Conservation (phyloP, 2,113 vertebrate genomes). For the Sceloporus tristichus region DNA sequence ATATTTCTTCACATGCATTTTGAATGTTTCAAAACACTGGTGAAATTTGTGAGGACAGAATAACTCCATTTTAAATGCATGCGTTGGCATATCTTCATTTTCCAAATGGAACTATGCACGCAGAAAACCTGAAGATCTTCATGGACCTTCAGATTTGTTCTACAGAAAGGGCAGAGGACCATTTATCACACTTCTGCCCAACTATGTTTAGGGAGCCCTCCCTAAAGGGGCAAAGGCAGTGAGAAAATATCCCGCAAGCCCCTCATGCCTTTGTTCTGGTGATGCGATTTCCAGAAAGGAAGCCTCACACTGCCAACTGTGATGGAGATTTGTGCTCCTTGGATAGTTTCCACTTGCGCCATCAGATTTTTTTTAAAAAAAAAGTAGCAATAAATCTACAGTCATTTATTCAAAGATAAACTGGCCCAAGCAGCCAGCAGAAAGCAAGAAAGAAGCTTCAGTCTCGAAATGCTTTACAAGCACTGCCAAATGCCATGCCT, state of each 20-base stretch:
- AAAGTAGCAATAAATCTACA: neutral
- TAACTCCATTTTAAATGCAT: neutral
- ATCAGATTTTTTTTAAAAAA: conserved; percentile 6
- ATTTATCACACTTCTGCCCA: neutral
- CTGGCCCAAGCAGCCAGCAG: rapidly evolving
- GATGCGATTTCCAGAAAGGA: neutral
- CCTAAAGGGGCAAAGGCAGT: neutral
- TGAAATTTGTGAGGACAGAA: neutral
- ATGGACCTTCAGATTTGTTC: neutral
- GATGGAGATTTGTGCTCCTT: neutral
- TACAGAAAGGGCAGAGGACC: neutral
- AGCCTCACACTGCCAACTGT: neutral
- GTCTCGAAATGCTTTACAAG: neutral
- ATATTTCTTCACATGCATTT: neutral
- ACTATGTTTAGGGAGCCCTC: neutral
- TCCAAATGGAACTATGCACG: neutral
- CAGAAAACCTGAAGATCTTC: conserved; percentile 16
- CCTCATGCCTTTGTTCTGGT: neutral
- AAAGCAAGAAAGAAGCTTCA: neutral
- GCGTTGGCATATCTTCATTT: neutral
- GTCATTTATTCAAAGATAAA: neutral
- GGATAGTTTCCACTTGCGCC: neutral
- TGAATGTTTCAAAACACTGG: conserved; percentile 6
- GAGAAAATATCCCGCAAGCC: neutral
- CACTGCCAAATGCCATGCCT: neutral